Conservation (phyloP, 2,888 invertebrate species). For the Onthophagus sagittarius region DNA sequence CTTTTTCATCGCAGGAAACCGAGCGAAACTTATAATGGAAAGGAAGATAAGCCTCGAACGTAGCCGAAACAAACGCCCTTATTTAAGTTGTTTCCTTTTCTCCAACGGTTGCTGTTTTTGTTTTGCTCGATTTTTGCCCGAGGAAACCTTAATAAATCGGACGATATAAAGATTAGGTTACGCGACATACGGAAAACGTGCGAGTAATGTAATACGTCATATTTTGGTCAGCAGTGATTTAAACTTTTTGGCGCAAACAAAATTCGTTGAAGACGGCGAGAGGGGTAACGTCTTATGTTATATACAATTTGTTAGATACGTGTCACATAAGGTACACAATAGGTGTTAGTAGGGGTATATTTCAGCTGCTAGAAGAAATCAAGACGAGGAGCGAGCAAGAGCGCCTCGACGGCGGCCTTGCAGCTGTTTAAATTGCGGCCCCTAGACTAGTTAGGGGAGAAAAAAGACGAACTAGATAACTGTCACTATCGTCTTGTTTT, state of each 20-base stretch:
- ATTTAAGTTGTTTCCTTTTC: neutral
- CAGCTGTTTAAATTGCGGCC: conserved; percentile 33
- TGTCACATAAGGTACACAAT: conserved; percentile 5
- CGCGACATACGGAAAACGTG: neutral
- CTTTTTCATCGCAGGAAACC: neutral
- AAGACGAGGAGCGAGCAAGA: conserved; percentile 1
- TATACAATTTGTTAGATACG: conserved; percentile 8
- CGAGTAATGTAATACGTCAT: neutral
- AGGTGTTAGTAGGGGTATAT: conserved; percentile 4
- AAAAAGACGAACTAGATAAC: conserved; percentile 10
- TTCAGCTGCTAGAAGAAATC: conserved; percentile 12
- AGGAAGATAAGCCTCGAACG: neutral
- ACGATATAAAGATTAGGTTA: neutral
- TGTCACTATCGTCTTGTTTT: conserved; percentile 4
- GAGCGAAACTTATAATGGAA: neutral
- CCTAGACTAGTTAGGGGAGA: conserved; percentile 33
- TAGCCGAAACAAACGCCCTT: neutral
- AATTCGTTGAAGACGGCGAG: neutral
- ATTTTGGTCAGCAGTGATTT: neutral
- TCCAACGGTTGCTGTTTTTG: no score
- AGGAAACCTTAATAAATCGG: neutral
- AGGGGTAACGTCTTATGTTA: conserved; percentile 7
- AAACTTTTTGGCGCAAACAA: neutral
- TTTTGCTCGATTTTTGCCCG: neutral
- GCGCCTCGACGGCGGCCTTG: conserved; percentile 30